Base-by-base conservation (phyloP, 2,888 invertebrate species). In the Hipparchia semele region DNA sequence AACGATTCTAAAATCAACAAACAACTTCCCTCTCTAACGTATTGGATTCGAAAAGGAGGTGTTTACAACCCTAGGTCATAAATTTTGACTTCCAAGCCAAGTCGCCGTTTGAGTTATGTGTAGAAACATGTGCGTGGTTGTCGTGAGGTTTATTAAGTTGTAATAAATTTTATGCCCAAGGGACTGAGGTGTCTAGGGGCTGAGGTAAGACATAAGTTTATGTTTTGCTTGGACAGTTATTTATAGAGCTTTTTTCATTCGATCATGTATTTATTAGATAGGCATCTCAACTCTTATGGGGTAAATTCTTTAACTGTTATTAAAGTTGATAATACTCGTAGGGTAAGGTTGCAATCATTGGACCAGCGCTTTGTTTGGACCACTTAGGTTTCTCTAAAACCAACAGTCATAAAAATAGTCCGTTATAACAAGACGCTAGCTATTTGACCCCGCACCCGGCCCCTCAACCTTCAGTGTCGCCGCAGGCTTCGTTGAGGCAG, bases 101-200 rank as follows among this genome's bases (percentile, higher is more conserved):
- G 82, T 82, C 84, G 81, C 80, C 81, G 79, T 79, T 82, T 85
- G 87, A 86, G 81, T 87, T 88, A 89, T 89, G 87, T 86, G 87
- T 86, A 80, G 82, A 78, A 89, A 89, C 90, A 92, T 91, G 91
- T 89, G 88, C 82, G 84, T 83, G 82, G 85, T 83, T 87, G 89
- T 90, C 90, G 87, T 90, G 88, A 87, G 81, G 84, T 80, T 90
- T 92, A 94, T 92, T 91, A 91, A 90, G 87, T 89, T 85, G 89
- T 91, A 90, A 93, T 94, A 92, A 89, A 92, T 92, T 90, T 85
- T 84, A 86, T 85, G 80, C 86, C 87, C 86, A 79, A 73, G 86
- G 85, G 89, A 88, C 79, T 77, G 79, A 82, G 83, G 85, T 86
- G 84, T 86, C 84, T 85, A 79, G 84, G 81, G 83, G 80, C 70